These are phyloP conservation scores for Sebastes taczanowskii DNA, from an alignment of 2,797 vertebrate genomes.

Conservation along the genomic window DNA sequence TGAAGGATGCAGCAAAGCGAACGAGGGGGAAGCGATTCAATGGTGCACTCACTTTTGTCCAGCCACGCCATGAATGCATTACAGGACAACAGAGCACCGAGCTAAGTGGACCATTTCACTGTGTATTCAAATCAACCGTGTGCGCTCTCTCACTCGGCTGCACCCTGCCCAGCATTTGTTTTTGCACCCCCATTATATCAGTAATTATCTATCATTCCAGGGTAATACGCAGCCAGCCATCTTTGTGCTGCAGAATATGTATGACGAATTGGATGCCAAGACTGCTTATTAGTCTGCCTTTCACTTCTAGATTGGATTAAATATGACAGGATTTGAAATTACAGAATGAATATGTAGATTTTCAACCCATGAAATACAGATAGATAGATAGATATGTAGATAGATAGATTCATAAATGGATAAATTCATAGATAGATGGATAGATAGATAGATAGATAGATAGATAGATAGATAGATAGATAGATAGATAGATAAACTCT, in stretches of 20 bases:
- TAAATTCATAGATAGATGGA: slow-evolving; percentile 7
- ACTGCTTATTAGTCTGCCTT: slow-evolving; percentile 67
- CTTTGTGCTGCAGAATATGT: slow-evolving; percentile 64
- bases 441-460: background rate
- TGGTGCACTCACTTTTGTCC: slow-evolving; percentile 5
- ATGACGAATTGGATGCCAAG: slow-evolving; percentile 69
- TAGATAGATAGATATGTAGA: slow-evolving; percentile 9
- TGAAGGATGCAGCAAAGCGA: slow-evolving; percentile 13
- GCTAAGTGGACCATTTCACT: slow-evolving; percentile 58
- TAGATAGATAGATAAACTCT: background rate
- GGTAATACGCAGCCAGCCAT: slow-evolving; percentile 57
- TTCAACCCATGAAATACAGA: slow-evolving; percentile 8
- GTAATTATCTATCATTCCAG: slow-evolving; percentile 71
- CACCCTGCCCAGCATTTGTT: slow-evolving; percentile 46
- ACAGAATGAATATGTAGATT: slow-evolving; percentile 35
- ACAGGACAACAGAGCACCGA: slow-evolving; percentile 37
- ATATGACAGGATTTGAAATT: slow-evolving; percentile 53
- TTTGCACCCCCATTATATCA: slow-evolving; percentile 64
- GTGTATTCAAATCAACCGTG: slow-evolving; percentile 47
- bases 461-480: slow-evolving; percentile 20
- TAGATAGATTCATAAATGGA: slow-evolving; percentile 12
- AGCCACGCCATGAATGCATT: slow-evolving; percentile 24
- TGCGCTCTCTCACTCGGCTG: slow-evolving; percentile 45
- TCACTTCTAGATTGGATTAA: slow-evolving; percentile 66
- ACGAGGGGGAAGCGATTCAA: slow-evolving; percentile 26